These are phyloP conservation scores for Neoniphon sammara DNA, from an alignment of 2,797 vertebrate species.

Conservation along the genomic window DNA sequence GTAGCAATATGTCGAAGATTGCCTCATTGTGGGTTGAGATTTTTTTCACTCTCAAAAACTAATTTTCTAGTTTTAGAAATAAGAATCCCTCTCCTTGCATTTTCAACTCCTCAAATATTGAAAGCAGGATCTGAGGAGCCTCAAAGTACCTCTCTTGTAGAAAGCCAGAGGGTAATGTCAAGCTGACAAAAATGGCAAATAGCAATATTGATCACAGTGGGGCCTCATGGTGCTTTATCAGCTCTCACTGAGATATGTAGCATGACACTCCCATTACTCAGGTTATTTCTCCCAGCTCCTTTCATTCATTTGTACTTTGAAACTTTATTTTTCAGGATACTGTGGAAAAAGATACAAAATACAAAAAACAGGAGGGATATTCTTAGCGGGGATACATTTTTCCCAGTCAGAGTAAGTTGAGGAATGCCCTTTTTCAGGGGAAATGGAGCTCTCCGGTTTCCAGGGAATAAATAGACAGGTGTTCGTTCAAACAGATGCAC, in stretches of 20 bases:
- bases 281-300: conserved; percentile 39
- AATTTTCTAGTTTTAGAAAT: too few species aligned
- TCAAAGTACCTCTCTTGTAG: conserved; percentile 16
- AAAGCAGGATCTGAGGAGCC: conserved; percentile 19
- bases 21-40: too few species aligned
- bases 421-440: not conserved
- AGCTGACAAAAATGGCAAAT: conserved; percentile 44
- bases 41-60: too few species aligned
- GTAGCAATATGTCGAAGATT: too few species aligned
- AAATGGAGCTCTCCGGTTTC: conserved; percentile 6
- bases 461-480: conserved; percentile 21
- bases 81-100: too few species aligned
- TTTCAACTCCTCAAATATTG: conserved; percentile 15
- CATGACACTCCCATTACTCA: conserved; percentile 20
- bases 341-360: not conserved
- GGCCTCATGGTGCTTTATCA: conserved; percentile 35
- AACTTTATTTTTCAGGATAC: conserved; percentile 4
- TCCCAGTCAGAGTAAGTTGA: not conserved
- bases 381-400: not conserved
- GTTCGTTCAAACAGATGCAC: conserved; percentile 29
- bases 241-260: conserved; percentile 31
- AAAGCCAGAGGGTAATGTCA: conserved; percentile 33
- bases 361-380: not conserved
- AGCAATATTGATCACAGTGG: conserved; percentile 48
- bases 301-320: conserved; percentile 25